Conservation (phyloP, 2,113 vertebrate genomes). For the Nycticryphes semicollaris region DNA sequence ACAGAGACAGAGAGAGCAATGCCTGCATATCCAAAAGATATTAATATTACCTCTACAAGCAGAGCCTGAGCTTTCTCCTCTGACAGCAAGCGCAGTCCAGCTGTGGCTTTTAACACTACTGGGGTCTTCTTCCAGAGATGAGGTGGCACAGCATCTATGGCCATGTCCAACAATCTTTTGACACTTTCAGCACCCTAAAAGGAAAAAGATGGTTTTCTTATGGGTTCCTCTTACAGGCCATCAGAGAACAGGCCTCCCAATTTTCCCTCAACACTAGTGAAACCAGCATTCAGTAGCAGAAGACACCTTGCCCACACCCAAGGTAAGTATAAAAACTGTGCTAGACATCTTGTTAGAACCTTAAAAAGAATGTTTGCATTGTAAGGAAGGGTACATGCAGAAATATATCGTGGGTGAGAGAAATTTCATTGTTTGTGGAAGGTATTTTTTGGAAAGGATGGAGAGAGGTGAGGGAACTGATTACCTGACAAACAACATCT, state of each 20-base stretch:
- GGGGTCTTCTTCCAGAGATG: constrained; percentile 90
- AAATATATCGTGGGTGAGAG: background rate
- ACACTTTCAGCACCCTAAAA: constrained; percentile 88
- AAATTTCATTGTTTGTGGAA: background rate
- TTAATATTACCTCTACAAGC: constrained; percentile 82
- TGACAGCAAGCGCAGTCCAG: constrained; percentile 90
- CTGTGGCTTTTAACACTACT: constrained; percentile 94
- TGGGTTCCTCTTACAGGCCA: background rate
- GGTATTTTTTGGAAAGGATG: background rate
- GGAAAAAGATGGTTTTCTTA: background rate
- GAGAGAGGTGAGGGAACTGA: background rate
- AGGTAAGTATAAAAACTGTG: background rate
- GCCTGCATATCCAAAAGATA: background rate
- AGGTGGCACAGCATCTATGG: constrained; percentile 87
- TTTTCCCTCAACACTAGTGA: background rate
- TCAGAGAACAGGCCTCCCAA: background rate
- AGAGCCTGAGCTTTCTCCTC: constrained; percentile 87
- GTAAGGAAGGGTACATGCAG: background rate
- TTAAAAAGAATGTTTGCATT: background rate
- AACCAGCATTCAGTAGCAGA: background rate
- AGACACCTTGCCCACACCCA: background rate
- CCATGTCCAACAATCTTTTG: constrained; percentile 85
- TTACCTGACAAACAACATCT: background rate
- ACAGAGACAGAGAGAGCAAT: background rate
- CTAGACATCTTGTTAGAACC: background rate